A percentile compares a stretch with the other conserved stretches of the same genome.
Evolutionary conservation across 1,140 invertebrate genomes (phyloP).

Genomic region (Zaprionus ghesquierei): DNA sequence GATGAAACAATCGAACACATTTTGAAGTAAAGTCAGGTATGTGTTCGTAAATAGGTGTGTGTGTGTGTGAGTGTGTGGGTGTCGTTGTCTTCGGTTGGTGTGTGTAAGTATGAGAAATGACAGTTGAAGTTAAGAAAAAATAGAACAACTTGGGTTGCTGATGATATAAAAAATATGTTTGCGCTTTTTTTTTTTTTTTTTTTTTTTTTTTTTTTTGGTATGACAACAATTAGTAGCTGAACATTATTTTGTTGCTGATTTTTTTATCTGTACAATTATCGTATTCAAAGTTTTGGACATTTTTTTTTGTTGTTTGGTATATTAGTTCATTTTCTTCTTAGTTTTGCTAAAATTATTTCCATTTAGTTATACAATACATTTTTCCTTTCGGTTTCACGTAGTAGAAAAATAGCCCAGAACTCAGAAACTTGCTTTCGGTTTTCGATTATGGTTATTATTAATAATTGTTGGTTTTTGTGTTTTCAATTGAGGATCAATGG

Average conservation of each 20-base stretch:
- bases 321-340: slow-evolving; percentile 24
- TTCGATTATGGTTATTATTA: slow-evolving; percentile 54
- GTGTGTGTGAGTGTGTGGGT: neutral
- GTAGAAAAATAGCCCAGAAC: slow-evolving; percentile 81
- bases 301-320: slow-evolving; percentile 52
- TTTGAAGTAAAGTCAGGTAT: neutral
- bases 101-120: neutral
- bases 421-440: slow-evolving; percentile 80
- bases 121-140: slow-evolving; percentile 4
- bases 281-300: slow-evolving; percentile 83
- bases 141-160: slow-evolving; percentile 24
- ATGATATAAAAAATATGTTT: slow-evolving; percentile 46
- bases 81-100: neutral
- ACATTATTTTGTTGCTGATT: slow-evolving; percentile 15
- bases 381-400: slow-evolving; percentile 6
- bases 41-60: slow-evolving; percentile 1
- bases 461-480: slow-evolving; percentile 7
- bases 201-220: slow-evolving; percentile 9
- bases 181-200: slow-evolving; percentile 9
- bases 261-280: slow-evolving; percentile 67
- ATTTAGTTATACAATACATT: slow-evolving; percentile 26
- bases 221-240: slow-evolving; percentile 56
- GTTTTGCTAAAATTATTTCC: slow-evolving; percentile 22
- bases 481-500: neutral
- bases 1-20: neutral